phyloP scores from a whole-genome alignment of 2,113 vertebrate species.

The Cercopithecus mona region DNA sequence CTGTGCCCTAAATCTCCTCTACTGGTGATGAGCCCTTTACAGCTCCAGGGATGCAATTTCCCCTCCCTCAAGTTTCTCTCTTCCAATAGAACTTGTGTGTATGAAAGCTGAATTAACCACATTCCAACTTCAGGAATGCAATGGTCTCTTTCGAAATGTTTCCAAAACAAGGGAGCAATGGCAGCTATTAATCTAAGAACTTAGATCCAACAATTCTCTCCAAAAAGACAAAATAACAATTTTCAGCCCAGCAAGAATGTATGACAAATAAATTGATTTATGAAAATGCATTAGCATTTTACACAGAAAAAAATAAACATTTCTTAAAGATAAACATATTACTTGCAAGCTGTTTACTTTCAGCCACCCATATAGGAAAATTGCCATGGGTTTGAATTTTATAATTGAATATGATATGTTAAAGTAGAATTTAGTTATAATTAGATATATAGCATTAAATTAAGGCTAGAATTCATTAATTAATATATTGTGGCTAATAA shows the following conservation, averaged over 20 bases:
- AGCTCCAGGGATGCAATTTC: background rate
- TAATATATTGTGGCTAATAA: background rate
- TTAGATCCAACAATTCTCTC: background rate
- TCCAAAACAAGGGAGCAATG: background rate
- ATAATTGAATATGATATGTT: background rate
- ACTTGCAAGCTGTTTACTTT: background rate
- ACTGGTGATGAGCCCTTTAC: background rate
- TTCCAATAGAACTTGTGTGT: background rate
- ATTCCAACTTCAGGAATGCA: background rate
- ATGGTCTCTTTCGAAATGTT: background rate
- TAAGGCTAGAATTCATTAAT: background rate
- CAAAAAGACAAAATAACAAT: conserved; percentile 6
- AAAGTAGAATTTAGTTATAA: background rate
- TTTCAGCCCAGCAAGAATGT: background rate
- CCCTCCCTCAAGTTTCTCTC: background rate
- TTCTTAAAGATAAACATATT: background rate
- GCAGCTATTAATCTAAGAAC: background rate
- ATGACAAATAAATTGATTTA: background rate
- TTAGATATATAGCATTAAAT: background rate
- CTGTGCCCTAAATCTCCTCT: background rate
- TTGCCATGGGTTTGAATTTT: background rate
- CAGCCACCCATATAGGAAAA: background rate
- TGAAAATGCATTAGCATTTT: background rate
- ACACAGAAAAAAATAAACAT: background rate
- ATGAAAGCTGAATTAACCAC: background rate